A percentile compares a stretch with the other conserved stretches of the same genome.
phyloP scores from a whole-genome alignment of 2,888 invertebrate species.

The Parelbella ahira region DNA sequence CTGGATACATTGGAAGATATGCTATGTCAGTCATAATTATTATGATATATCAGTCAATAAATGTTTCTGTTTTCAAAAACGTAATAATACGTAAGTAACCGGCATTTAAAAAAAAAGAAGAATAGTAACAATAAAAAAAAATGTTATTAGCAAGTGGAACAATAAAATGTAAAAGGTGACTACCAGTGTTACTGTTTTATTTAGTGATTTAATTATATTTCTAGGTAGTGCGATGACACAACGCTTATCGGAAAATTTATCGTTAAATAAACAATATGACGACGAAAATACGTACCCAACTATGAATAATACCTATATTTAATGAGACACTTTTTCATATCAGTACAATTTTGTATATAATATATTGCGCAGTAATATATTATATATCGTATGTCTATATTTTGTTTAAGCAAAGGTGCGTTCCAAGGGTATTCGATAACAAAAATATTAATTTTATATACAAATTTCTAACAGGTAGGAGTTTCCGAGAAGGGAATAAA shows the following conservation, averaged over 20 bases:
- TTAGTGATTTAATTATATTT: conserved; percentile 28
- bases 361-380: background rate
- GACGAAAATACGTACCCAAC: conserved; percentile 30
- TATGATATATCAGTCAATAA: too few species aligned
- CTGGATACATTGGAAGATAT: too few species aligned
- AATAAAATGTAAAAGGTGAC: conserved; percentile 4
- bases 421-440: too few species aligned
- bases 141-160: too few species aligned
- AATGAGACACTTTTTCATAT: conserved; percentile 13
- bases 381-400: too few species aligned
- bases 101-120: background rate
- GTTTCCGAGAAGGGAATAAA: too few species aligned
- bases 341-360: conserved; percentile 5
- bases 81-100: too few species aligned
- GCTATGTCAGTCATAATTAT: too few species aligned
- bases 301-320: conserved; percentile 23
- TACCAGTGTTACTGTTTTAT: conserved; percentile 6
- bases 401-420: too few species aligned
- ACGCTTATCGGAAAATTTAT: conserved; percentile 50
- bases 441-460: too few species aligned
- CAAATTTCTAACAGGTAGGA: too few species aligned
- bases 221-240: conserved; percentile 30
- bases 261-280: conserved; percentile 47
- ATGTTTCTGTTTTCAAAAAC: too few species aligned
- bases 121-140: background rate